Evolutionary conservation across 2,113 vertebrate species (phyloP).

Genomic region (human): GRCh38 chr19:32300001-32300500

Average conservation of each 20-base stretch:
- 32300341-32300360: no score
- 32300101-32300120: background rate
- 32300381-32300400: background rate
- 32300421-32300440: background rate
- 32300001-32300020: background rate
- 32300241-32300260: background rate
- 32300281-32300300: background rate
- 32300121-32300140: background rate
- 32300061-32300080: background rate
- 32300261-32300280: background rate
- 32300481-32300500: background rate
- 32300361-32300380: background rate
- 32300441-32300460: background rate
- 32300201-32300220: background rate
- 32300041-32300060: background rate
- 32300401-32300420: background rate
- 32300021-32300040: background rate
- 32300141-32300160: background rate
- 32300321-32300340: background rate
- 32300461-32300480: background rate
- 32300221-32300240: background rate
- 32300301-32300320: no score
- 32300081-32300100: background rate
- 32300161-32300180: background rate
- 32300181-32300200: background rate